A percentile compares a stretch with the other conserved stretches of the same genome.
phyloP scores from a whole-genome alignment of 1,140 invertebrate genomes.

The Lucilia cuprina region DNA sequence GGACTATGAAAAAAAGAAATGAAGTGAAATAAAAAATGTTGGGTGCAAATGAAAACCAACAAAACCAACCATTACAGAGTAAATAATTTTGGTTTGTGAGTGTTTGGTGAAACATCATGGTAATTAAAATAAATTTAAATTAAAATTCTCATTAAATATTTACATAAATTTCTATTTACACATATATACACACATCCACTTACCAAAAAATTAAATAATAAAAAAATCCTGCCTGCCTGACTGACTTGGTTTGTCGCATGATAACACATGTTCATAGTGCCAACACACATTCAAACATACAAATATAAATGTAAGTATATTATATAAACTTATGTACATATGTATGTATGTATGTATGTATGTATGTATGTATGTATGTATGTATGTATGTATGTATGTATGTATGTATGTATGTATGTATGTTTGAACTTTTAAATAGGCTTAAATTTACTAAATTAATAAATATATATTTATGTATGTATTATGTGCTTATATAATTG shows the following conservation, averaged over 20 bases:
- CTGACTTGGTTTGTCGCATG: not conserved
- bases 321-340: not conserved
- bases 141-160: slow-evolving; percentile 8
- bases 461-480: not conserved
- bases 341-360: not conserved
- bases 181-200: not conserved
- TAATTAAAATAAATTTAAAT: slow-evolving; percentile 3
- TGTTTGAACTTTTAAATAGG: not conserved
- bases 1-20: not conserved
- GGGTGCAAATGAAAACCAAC: not conserved
- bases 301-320: too few species aligned
- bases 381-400: not conserved
- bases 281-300: not conserved
- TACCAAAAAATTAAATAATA: not conserved
- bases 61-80: not conserved
- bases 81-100: not conserved
- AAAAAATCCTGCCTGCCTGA: not conserved
- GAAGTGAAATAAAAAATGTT: not conserved
- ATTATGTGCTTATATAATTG: not conserved
- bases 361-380: too few species aligned
- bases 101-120: not conserved
- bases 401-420: not conserved
- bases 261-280: not conserved
- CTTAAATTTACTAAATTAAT: not conserved
- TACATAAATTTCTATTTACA: slow-evolving; percentile 15